A percentile compares a stretch with the other conserved stretches of the same genome.
phyloP scores from a whole-genome alignment of 2,113 vertebrate genomes.

The Aepyceros melampus region DNA sequence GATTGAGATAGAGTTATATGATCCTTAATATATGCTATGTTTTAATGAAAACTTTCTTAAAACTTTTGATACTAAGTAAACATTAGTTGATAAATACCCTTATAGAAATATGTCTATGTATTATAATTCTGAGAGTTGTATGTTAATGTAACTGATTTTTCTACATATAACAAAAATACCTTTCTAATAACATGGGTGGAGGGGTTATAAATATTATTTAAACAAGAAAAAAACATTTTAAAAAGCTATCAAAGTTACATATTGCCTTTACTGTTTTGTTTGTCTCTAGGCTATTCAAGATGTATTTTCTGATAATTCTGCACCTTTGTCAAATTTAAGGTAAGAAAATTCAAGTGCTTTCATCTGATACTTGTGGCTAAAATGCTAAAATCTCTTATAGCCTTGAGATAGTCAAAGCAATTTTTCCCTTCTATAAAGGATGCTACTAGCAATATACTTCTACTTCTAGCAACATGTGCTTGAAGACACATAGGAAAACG shows the following conservation, averaged over 20 bases:
- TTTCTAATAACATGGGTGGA: not conserved
- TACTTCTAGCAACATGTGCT: not conserved
- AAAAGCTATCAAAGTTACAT: constrained; percentile 19
- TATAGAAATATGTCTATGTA: not conserved
- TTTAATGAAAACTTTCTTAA: constrained; percentile 5
- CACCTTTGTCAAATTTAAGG: constrained; percentile 84
- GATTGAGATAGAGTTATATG: not conserved
- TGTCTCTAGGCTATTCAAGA: constrained; percentile 88
- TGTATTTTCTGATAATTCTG: constrained; percentile 84
- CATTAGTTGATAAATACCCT: not conserved
- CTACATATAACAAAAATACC: not conserved
- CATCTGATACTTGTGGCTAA: not conserved
- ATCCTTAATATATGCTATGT: not conserved
- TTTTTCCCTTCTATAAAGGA: not conserved
- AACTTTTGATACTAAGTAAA: not conserved
- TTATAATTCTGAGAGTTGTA: not conserved
- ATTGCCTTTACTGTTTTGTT: constrained; percentile 20
- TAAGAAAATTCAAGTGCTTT: constrained; percentile 72
- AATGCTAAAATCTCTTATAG: not conserved
- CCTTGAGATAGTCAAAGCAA: not conserved
- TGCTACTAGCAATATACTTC: not conserved
- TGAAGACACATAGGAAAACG: constrained; percentile 2
- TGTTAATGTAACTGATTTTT: not conserved
- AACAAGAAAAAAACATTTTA: not conserved
- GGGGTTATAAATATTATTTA: not conserved